These are phyloP conservation scores for Cyclopterus lumpus DNA, from an alignment of 2,797 vertebrate species.

Conservation along the genomic window DNA sequence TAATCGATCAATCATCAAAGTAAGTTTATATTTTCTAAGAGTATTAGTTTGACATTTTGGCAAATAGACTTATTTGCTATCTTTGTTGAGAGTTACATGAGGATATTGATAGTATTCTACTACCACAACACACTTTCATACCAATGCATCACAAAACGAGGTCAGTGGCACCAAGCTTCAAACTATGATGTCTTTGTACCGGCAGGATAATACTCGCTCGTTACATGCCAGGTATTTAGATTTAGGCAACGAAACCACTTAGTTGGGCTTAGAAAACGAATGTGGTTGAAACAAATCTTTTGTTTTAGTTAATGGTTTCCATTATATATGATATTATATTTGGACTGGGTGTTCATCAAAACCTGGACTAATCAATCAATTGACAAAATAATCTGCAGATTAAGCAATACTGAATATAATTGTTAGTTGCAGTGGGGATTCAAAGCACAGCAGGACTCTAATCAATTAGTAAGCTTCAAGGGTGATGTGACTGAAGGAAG, in stretches of 20 bases:
- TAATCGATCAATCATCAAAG: background rate
- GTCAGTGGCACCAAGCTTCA: background rate
- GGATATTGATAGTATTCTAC: background rate
- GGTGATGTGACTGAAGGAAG: conserved; percentile 1
- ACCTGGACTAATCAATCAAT: background rate
- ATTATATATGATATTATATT: background rate
- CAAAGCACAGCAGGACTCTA: background rate
- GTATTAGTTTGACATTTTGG: background rate
- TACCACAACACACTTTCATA: background rate
- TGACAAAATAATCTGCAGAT: background rate
- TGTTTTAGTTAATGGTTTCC: background rate
- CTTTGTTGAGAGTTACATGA: background rate
- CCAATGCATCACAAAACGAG: background rate
- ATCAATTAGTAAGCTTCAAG: background rate
- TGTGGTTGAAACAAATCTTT: background rate
- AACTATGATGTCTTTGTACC: background rate
- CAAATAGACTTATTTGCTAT: background rate
- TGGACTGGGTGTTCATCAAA: background rate
- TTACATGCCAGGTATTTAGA: background rate
- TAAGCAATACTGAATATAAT: background rate
- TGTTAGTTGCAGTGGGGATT: background rate
- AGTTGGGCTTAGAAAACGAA: background rate
- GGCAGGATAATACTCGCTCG: background rate
- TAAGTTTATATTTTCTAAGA: background rate
- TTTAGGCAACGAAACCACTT: background rate